Conservation (phyloP, 92 coral and sea anemone species). For the Epizoanthus stellaris region DNA sequence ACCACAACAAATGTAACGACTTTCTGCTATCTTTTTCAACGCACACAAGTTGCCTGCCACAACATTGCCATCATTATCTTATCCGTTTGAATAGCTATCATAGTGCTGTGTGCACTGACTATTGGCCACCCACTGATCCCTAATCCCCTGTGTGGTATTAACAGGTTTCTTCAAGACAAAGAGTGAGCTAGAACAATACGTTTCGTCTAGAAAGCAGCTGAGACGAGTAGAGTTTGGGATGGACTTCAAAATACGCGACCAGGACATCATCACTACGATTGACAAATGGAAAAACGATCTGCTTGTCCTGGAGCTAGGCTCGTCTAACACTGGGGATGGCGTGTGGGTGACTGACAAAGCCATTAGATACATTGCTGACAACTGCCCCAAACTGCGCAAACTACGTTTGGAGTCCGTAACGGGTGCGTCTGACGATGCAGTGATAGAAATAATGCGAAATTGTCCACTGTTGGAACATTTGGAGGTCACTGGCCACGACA, state of each 20-base stretch:
- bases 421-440: constrained; percentile 75
- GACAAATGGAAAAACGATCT: constrained; percentile 82
- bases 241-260: constrained; percentile 83
- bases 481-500: constrained; percentile 94
- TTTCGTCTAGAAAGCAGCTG: constrained; percentile 58
- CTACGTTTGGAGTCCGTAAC: constrained; percentile 94
- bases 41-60: too few species aligned
- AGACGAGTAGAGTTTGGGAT: constrained; percentile 77
- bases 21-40: too few species aligned
- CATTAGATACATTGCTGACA: constrained; percentile 79
- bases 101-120: too few species aligned
- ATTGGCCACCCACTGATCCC: too few species aligned
- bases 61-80: too few species aligned
- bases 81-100: too few species aligned
- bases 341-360: constrained; percentile 79
- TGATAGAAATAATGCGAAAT: constrained; percentile 72
- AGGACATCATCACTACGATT: constrained; percentile 80
- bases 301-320: constrained; percentile 88
- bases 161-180: constrained; percentile 40
- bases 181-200: constrained; percentile 45
- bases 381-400: constrained; percentile 87
- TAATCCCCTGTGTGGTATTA: not conserved
- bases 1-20: too few species aligned
- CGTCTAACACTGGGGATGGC: constrained; percentile 90
- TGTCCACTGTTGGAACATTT: constrained; percentile 87